phyloP scores from a whole-genome alignment of 2,888 invertebrate species.

The Drosophila macrospina region DNA sequence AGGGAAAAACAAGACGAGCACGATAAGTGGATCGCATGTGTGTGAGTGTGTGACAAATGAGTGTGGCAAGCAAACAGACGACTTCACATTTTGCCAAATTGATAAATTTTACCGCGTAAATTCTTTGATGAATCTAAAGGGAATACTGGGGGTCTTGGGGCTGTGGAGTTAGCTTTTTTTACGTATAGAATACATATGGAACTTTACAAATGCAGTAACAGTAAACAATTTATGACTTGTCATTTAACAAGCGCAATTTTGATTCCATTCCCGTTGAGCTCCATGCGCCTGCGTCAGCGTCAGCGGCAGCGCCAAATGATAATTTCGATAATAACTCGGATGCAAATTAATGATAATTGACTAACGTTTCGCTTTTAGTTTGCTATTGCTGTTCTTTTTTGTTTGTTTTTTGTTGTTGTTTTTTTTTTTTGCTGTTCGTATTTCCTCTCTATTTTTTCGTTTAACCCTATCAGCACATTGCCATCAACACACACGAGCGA shows the following conservation, averaged over 20 bases:
- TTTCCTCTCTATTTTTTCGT: not conserved
- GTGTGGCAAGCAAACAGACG: slow-evolving; percentile 39
- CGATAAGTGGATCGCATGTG: not conserved
- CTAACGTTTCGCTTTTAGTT: slow-evolving; percentile 26
- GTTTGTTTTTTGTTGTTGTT: not conserved
- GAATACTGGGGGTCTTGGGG: too few species aligned
- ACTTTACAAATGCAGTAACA: slow-evolving; percentile 43
- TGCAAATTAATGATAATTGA: slow-evolving; percentile 78
- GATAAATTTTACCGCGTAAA: slow-evolving; percentile 36
- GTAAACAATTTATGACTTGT: slow-evolving; percentile 40
- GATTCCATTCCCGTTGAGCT: slow-evolving; percentile 16
- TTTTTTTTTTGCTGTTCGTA: too few species aligned
- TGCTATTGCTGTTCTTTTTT: not conserved
- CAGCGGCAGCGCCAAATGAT: slow-evolving; percentile 47
- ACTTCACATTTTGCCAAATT: slow-evolving; percentile 54
- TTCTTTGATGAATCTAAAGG: slow-evolving; percentile 20
- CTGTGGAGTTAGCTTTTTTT: too few species aligned
- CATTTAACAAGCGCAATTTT: slow-evolving; percentile 49
- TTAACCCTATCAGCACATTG: slow-evolving; percentile 35
- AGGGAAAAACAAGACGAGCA: not conserved
- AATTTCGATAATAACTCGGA: slow-evolving; percentile 71
- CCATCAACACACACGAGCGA: slow-evolving; percentile 14
- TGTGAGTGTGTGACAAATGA: slow-evolving; percentile 45
- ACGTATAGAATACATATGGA: slow-evolving; percentile 14
- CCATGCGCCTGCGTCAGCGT: slow-evolving; percentile 8